phyloP scores from a whole-genome alignment of 2,113 vertebrate species.

The Glaucidium brasilianum region DNA sequence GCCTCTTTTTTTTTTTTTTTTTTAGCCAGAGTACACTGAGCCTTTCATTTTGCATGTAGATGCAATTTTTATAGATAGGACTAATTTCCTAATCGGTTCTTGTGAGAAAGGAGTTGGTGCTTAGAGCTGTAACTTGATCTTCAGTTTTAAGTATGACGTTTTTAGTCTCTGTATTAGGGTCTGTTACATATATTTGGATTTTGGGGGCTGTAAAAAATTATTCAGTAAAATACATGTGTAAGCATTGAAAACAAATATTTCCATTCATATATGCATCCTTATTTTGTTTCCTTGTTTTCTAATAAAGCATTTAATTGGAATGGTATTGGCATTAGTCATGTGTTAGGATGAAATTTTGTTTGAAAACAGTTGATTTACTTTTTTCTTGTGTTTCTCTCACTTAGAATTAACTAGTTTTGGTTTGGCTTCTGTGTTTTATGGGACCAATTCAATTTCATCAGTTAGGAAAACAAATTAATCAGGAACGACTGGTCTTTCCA shows the following conservation, averaged over 20 bases:
- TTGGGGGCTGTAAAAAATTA: background rate
- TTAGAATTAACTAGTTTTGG: background rate
- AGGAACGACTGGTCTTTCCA: background rate
- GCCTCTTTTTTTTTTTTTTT: background rate
- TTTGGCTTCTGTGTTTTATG: background rate
- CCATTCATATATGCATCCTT: background rate
- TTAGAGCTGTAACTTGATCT: background rate
- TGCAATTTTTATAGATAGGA: background rate
- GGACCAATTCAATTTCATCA: background rate
- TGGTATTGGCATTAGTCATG: background rate
- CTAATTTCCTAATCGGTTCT: background rate
- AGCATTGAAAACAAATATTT: background rate
- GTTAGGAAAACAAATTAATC: background rate
- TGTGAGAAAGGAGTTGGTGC: background rate
- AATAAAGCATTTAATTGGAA: background rate
- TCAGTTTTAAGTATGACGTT: background rate
- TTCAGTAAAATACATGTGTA: background rate
- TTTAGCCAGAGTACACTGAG: accelerated
- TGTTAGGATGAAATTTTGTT: background rate
- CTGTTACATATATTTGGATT: background rate
- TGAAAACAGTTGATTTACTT: background rate
- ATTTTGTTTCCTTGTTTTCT: background rate
- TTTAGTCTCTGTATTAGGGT: background rate
- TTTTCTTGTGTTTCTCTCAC: background rate
- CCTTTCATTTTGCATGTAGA: background rate